Evolutionary conservation across 2,113 vertebrate genomes (phyloP).

Genomic region (Oryzias curvinotus): DNA sequence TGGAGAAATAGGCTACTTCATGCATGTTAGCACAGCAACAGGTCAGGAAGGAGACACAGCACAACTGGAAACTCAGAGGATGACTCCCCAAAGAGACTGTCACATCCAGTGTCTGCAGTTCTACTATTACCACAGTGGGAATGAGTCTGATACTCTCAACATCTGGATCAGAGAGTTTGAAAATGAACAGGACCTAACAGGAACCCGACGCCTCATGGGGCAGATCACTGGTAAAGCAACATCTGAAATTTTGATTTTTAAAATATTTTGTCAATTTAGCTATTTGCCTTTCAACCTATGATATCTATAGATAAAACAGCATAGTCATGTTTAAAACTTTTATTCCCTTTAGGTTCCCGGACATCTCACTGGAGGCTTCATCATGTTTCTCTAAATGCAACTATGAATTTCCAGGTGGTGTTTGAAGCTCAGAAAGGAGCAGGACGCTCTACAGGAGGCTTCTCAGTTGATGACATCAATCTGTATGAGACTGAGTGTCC

Average conservation of each 20-base stretch:
- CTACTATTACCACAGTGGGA: conserved; percentile 81
- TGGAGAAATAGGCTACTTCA: conserved; percentile 63
- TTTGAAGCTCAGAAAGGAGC: conserved; percentile 77
- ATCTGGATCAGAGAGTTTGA: conserved; percentile 78
- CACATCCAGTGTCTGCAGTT: conserved; percentile 84
- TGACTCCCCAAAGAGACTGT: conserved; percentile 70
- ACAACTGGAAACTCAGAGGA: conserved; percentile 74
- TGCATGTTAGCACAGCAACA: conserved; percentile 76
- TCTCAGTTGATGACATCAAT: conserved; percentile 88
- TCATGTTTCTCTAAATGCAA: conserved; percentile 64
- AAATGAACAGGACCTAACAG: not conserved
- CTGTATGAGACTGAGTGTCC: conserved; percentile 83
- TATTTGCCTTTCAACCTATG: no score
- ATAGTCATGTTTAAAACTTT: not conserved
- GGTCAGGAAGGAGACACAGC: conserved; percentile 56
- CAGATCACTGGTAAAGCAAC: conserved; percentile 74
- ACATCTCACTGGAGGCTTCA: conserved; percentile 79
- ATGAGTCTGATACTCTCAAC: conserved; percentile 62
- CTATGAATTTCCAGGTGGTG: conserved; percentile 76
- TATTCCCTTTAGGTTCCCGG: conserved; percentile 31
- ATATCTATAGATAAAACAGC: not conserved
- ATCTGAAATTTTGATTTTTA: not conserved
- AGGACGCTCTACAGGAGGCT: conserved; percentile 76
- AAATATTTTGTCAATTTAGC: no score
- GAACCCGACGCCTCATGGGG: conserved; percentile 52